Conservation (phyloP, 2,888 invertebrate genomes). For the Meteorus colon region DNA sequence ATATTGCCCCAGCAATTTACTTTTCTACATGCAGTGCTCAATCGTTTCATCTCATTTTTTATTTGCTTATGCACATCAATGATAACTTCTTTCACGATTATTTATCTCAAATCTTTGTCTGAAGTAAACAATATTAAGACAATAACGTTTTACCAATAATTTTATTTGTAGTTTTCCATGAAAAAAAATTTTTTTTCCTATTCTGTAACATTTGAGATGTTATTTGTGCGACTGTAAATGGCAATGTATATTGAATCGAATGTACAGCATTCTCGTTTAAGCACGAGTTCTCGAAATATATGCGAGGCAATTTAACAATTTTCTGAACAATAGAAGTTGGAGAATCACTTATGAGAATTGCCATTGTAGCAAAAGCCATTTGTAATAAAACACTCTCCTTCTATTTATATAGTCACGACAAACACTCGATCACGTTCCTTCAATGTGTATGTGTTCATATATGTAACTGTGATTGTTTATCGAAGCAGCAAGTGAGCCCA, state of each 20-base stretch:
- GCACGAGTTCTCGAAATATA: background rate
- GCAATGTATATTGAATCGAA: constrained; percentile 3
- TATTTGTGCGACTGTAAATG: background rate
- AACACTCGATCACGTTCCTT: background rate
- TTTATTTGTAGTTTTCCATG: too few relatives aligned
- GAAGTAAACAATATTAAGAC: too few relatives aligned
- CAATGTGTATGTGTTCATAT: too few relatives aligned
- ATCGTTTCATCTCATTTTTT: background rate
- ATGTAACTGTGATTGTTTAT: too few relatives aligned
- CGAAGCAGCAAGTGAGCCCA: background rate
- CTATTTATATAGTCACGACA: background rate
- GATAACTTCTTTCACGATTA: too few relatives aligned
- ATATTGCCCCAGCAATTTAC: background rate
- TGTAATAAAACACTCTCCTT: background rate
- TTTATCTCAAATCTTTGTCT: too few relatives aligned
- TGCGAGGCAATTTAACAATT: background rate
- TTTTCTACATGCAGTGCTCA: background rate
- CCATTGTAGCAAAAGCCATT: background rate
- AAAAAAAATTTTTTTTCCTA: too few relatives aligned
- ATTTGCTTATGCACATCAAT: background rate
- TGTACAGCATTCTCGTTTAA: constrained; percentile 2
- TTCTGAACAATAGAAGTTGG: background rate
- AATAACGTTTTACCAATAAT: too few relatives aligned
- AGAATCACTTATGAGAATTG: background rate
- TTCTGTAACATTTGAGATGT: background rate